Conservation (phyloP, 2,797 vertebrate genomes). For the Sebastes nivosus region DNA sequence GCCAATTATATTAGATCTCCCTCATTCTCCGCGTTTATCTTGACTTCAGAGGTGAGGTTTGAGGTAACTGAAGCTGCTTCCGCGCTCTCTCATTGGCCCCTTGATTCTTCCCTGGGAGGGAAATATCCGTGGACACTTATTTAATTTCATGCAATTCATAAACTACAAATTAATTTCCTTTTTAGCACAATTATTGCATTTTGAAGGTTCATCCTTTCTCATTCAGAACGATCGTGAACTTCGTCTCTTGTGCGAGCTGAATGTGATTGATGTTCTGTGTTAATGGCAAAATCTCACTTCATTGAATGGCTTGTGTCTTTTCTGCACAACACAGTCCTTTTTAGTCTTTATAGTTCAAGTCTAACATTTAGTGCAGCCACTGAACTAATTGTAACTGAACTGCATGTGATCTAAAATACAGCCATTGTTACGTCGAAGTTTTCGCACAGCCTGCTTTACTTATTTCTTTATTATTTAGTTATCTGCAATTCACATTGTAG, state of each 20-base stretch:
- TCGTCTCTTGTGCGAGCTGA: constrained; percentile 85
- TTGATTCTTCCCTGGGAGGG: constrained; percentile 76
- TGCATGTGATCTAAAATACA: constrained; percentile 26
- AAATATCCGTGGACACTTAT: constrained; percentile 88
- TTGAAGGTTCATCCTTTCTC: constrained; percentile 88
- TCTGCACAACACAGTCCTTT: constrained; percentile 19
- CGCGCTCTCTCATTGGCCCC: constrained; percentile 22
- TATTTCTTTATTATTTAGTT: not conserved
- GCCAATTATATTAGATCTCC: constrained; percentile 63
- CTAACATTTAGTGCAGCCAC: constrained; percentile 19
- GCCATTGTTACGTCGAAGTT: constrained; percentile 1
- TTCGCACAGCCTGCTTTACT: not conserved
- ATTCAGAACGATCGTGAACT: constrained; percentile 85
- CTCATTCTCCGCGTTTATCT: constrained; percentile 45
- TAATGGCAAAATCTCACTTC: constrained; percentile 83
- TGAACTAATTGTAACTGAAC: constrained; percentile 28
- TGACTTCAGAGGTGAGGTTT: constrained; percentile 53
- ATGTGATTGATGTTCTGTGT: constrained; percentile 86
- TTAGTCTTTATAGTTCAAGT: constrained; percentile 25
- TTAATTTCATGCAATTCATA: constrained; percentile 89
- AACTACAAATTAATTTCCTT: constrained; percentile 80
- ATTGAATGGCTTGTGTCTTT: constrained; percentile 49
- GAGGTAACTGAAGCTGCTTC: constrained; percentile 41
- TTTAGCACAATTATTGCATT: constrained; percentile 81
- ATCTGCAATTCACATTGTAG: not conserved